Conservation (phyloP, 2,113 vertebrate species). For the Microtus richardsoni region DNA sequence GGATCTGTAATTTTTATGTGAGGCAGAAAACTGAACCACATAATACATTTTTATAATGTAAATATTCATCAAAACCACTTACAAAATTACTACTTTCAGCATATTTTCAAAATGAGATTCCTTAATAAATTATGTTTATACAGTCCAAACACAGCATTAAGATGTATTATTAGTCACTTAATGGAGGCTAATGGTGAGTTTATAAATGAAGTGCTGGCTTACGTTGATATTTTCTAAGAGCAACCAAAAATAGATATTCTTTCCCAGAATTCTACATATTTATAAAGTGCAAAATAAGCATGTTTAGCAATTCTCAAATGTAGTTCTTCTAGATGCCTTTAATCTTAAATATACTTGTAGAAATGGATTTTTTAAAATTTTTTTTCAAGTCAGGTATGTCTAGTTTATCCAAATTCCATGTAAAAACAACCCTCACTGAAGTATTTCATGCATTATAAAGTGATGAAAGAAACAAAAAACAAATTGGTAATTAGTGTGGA, state of each 20-base stretch:
- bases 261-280: conserved; percentile 76
- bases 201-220: conserved; percentile 78
- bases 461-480: background rate
- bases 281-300: conserved; percentile 70
- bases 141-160: conserved; percentile 72
- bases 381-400: conserved; percentile 72
- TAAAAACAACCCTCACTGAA: conserved; percentile 54
- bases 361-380: conserved; percentile 46
- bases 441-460: conserved; percentile 34
- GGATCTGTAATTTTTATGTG: conserved; percentile 48
- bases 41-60: conserved; percentile 57
- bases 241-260: conserved; percentile 77
- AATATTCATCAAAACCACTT: conserved; percentile 72
- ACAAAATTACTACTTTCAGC: conserved; percentile 75
- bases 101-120: conserved; percentile 68
- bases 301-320: conserved; percentile 69
- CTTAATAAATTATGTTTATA: conserved; percentile 78
- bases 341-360: conserved; percentile 74
- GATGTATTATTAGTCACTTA: conserved; percentile 79
- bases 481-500: conserved; percentile 1
- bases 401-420: conserved; percentile 31
- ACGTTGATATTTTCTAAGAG: conserved; percentile 74
- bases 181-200: conserved; percentile 75
- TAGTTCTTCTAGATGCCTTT: conserved; percentile 71
- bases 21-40: conserved; percentile 56